Evolutionary conservation across 2,113 vertebrate genomes (phyloP).

Genomic region (Girardinichthys multiradiatus): DNA sequence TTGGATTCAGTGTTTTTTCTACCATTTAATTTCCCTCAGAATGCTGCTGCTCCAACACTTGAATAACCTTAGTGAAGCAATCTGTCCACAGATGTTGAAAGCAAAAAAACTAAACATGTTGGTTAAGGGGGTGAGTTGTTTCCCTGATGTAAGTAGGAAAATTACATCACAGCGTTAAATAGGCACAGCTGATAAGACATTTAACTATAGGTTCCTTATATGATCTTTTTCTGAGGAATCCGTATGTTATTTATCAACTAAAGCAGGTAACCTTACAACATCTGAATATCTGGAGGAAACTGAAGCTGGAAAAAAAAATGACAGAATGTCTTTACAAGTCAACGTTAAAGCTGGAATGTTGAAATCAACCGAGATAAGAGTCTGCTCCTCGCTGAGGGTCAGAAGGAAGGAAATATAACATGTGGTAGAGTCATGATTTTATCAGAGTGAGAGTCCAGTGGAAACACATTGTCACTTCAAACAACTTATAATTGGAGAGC

Average conservation of each 20-base stretch:
- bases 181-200: conserved; percentile 44
- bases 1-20: conserved; percentile 36
- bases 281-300: conserved; percentile 57
- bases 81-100: conserved; percentile 57
- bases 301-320: conserved; percentile 29
- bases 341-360: conserved; percentile 55
- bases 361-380: conserved; percentile 40
- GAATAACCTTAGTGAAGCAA: conserved; percentile 73
- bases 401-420: conserved; percentile 14
- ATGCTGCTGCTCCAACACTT: conserved; percentile 26
- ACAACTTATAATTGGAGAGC: not conserved
- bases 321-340: conserved; percentile 40
- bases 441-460: conserved; percentile 19
- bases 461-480: not conserved
- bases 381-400: conserved; percentile 34
- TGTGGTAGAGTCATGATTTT: conserved; percentile 4
- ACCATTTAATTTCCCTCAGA: conserved; percentile 30
- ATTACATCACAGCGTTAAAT: conserved; percentile 66
- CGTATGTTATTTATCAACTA: conserved; percentile 65
- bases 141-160: conserved; percentile 45
- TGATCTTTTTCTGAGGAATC: conserved; percentile 47
- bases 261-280: conserved; percentile 43
- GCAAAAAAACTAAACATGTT: conserved; percentile 24
- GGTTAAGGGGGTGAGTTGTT: conserved; percentile 1
- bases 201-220: conserved; percentile 43